Conservation (phyloP, 2,888 invertebrate genomes). For the Fabriciana adippe region DNA sequence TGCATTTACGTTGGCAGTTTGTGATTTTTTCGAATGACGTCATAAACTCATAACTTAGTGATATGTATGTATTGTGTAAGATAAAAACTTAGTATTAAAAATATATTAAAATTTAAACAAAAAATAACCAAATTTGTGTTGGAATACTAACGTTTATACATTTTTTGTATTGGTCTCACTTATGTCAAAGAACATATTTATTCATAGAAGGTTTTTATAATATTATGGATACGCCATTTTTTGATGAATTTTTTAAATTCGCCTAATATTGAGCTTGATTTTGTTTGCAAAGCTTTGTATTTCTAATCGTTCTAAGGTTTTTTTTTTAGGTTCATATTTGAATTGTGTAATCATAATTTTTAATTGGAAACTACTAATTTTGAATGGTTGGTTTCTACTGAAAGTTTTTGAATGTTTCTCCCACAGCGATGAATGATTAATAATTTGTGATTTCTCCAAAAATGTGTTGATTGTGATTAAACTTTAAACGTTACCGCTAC, state of each 20-base stretch:
- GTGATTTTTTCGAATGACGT: conserved; percentile 1
- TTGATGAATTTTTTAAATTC: conserved; percentile 41
- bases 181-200: conserved; percentile 75
- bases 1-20: conserved; percentile 50
- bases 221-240: conserved; percentile 37
- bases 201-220: conserved; percentile 41
- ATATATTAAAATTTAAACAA: conserved; percentile 48
- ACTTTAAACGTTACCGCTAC: conserved; percentile 15
- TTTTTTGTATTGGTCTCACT: conserved; percentile 75
- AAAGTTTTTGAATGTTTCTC: neutral
- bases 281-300: conserved; percentile 5
- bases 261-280: conserved; percentile 36
- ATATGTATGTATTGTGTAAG: conserved; percentile 63
- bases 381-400: neutral
- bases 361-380: neutral
- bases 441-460: conserved; percentile 23
- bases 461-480: conserved; percentile 2
- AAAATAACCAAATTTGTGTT: conserved; percentile 74
- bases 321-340: conserved; percentile 1
- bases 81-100: conserved; percentile 57
- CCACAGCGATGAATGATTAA: conserved; percentile 1
- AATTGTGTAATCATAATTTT: too few relatives aligned
- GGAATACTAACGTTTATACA: conserved; percentile 54
- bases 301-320: conserved; percentile 5
- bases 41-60: conserved; percentile 53